These are phyloP conservation scores for Paramormyrops hopkinsi DNA, from an alignment of 2,797 vertebrate genomes.

Conservation along the genomic window DNA sequence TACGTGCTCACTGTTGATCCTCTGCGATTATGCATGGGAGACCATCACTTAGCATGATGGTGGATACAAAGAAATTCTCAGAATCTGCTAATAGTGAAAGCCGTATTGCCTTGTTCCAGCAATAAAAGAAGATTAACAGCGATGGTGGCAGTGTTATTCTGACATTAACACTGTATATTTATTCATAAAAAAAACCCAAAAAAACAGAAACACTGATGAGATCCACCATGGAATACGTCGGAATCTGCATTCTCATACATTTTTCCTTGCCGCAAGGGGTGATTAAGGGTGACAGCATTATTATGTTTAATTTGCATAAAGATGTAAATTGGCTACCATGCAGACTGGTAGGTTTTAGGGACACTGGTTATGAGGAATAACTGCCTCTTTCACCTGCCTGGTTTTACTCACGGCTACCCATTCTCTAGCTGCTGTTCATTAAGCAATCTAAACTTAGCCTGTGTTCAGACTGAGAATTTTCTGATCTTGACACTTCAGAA, in stretches of 20 bases:
- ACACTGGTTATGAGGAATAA: not conserved
- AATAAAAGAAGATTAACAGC: not conserved
- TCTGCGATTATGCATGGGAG: not conserved
- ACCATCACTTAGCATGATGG: not conserved
- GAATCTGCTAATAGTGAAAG: not conserved
- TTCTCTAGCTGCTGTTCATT: not conserved
- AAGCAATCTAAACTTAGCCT: not conserved
- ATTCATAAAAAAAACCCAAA: not conserved
- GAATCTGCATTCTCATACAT: not conserved
- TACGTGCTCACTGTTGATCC: not conserved
- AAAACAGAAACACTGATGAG: not conserved
- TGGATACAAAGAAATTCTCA: not conserved
- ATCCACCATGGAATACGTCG: too few relatives aligned
- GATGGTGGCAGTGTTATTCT: not conserved
- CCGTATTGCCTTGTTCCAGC: not conserved
- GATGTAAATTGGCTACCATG: not conserved
- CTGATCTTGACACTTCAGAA: not conserved
- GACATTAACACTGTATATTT: not conserved
- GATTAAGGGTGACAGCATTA: not conserved
- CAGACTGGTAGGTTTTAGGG: not conserved
- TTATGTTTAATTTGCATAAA: conserved; percentile 1
- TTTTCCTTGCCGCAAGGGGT: not conserved
- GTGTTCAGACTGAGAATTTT: not conserved
- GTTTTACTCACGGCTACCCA: not conserved
- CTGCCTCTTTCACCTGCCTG: not conserved